Conservation (phyloP, 2,113 vertebrate species). For the Mastomys coucha region DNA sequence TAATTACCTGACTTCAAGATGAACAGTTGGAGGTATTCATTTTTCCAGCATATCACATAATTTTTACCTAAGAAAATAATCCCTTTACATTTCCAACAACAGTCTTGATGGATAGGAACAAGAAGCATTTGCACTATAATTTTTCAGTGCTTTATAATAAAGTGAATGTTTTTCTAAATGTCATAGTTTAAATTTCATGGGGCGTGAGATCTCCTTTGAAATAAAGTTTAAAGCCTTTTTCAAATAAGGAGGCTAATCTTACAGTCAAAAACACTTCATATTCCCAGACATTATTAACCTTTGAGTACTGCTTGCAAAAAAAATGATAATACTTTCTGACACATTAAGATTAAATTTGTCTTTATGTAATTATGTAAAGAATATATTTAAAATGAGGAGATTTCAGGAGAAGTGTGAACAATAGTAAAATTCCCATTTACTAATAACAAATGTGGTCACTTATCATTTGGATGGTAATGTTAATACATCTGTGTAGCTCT, state of each 20-base stretch:
- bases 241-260: conserved; percentile 85
- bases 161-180: conserved; percentile 87
- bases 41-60: conserved; percentile 58
- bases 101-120: conserved; percentile 81
- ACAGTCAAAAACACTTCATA: conserved; percentile 83
- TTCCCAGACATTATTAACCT: conserved; percentile 87
- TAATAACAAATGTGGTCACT: conserved; percentile 80
- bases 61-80: conserved; percentile 79
- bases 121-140: conserved; percentile 75
- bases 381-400: conserved; percentile 80
- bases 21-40: conserved; percentile 70
- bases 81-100: conserved; percentile 71
- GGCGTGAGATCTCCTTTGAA: conserved; percentile 86
- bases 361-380: conserved; percentile 83
- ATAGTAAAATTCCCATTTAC: conserved; percentile 80
- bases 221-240: conserved; percentile 86
- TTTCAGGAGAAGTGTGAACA: conserved; percentile 68
- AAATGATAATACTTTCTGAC: conserved; percentile 84
- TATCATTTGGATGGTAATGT: conserved; percentile 73
- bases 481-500: conserved; percentile 77
- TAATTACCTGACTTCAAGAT: conserved; percentile 79
- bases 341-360: conserved; percentile 83
- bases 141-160: conserved; percentile 86
- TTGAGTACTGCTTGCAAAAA: conserved; percentile 78
- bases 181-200: conserved; percentile 88